These are phyloP conservation scores for Eulithis prunata DNA, from an alignment of 2,888 invertebrate species.

Conservation along the genomic window DNA sequence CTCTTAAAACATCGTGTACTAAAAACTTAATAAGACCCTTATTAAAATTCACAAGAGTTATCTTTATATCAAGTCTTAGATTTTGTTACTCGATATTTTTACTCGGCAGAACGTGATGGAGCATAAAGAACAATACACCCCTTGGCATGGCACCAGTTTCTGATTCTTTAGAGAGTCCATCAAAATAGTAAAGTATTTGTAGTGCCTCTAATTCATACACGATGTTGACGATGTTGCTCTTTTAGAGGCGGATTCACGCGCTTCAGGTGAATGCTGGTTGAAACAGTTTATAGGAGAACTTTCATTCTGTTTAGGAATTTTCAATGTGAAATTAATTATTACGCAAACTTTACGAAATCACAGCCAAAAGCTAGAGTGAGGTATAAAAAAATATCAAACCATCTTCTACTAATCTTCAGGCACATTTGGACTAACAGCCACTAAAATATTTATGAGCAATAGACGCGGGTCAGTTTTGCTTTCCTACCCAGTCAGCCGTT, in stretches of 20 bases:
- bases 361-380: background rate
- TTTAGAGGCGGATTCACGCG: too few species aligned
- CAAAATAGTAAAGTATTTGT: background rate
- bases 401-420: conserved; percentile 6
- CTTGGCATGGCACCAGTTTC: conserved; percentile 1
- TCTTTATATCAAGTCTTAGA: background rate
- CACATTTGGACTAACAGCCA: conserved; percentile 33
- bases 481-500: conserved; percentile 26
- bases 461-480: conserved; percentile 27
- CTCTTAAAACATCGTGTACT: conserved; percentile 1
- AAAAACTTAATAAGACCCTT: conserved; percentile 17
- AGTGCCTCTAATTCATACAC: too few species aligned
- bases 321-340: too few species aligned
- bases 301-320: background rate
- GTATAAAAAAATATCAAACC: background rate
- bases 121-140: background rate
- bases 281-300: too few species aligned
- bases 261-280: too few species aligned
- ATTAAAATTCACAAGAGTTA: conserved; percentile 16
- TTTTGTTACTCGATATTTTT: conserved; percentile 2
- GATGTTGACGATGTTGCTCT: too few species aligned
- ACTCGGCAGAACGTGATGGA: background rate
- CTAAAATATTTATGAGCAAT: conserved; percentile 36
- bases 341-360: too few species aligned
- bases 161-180: background rate